Conservation (phyloP, 2,888 invertebrate species). For the Lottia scabra region DNA sequence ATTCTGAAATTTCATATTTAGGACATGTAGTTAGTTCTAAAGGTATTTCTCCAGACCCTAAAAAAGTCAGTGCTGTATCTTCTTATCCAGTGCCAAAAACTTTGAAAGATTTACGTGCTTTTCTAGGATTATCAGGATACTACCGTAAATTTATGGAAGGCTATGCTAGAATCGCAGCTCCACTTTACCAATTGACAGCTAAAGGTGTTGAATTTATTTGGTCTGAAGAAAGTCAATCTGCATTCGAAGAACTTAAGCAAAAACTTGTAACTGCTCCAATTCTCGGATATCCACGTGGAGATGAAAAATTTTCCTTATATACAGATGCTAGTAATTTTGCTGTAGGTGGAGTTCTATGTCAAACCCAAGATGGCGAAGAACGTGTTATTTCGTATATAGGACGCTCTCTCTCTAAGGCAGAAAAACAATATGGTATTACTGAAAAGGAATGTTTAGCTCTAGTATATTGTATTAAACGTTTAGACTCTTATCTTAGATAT, state of each 20-base stretch:
- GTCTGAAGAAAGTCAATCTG: slow-evolving; percentile 9
- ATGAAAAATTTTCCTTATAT: slow-evolving; percentile 11
- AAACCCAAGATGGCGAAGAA: slow-evolving; percentile 1
- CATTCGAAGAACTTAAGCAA: slow-evolving; percentile 7
- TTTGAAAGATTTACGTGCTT: background rate
- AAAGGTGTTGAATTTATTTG: slow-evolving; percentile 16
- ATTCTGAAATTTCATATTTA: background rate
- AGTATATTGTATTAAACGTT: slow-evolving; percentile 17
- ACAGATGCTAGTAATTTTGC: slow-evolving; percentile 15
- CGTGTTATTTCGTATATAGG: slow-evolving; percentile 3
- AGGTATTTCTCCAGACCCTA: background rate
- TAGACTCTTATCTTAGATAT: slow-evolving; percentile 9
- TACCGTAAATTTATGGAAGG: background rate
- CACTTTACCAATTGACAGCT: slow-evolving; percentile 10
- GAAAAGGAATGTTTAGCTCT: slow-evolving; percentile 20
- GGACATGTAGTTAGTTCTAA: background rate
- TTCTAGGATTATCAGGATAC: background rate
- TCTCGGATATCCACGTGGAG: slow-evolving; percentile 9
- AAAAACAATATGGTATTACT: slow-evolving; percentile 7
- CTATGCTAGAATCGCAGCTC: slow-evolving; percentile 5
- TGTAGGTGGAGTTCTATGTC: slow-evolving; percentile 16
- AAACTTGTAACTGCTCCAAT: slow-evolving; percentile 8
- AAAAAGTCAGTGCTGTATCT: background rate
- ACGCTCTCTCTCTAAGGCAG: slow-evolving; percentile 8
- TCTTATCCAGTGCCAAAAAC: background rate